A percentile compares a stretch with the other conserved stretches of the same genome.
These are phyloP conservation scores for Percopsis omiscomaycus DNA, from an alignment of 2,797 vertebrate species.

Conservation along the genomic window DNA sequence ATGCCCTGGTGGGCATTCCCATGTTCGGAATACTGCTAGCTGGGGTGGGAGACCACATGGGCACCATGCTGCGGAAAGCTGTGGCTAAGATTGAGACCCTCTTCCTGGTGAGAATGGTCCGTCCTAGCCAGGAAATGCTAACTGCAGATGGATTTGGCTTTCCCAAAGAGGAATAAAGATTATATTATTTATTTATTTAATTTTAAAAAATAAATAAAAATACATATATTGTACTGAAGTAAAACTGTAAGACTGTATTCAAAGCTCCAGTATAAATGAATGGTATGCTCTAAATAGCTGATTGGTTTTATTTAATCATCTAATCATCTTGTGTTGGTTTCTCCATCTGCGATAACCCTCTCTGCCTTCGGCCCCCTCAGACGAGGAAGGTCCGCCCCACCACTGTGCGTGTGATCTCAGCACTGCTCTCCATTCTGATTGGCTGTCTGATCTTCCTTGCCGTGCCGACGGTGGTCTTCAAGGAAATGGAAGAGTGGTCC, in stretches of 20 bases:
- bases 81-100: conserved; percentile 88
- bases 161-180: too few species aligned
- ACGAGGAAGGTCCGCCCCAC: conserved; percentile 84
- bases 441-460: conserved; percentile 90
- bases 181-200: too few species aligned
- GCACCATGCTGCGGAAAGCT: conserved; percentile 83
- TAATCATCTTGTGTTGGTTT: too few species aligned
- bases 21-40: conserved; percentile 92
- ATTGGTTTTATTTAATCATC: too few species aligned
- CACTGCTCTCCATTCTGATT: conserved; percentile 87
- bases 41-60: conserved; percentile 89
- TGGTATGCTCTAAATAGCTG: too few species aligned
- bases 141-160: conserved; percentile 8
- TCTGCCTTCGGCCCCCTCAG: conserved; percentile 56
- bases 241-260: too few species aligned
- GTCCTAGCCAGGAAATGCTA: conserved; percentile 31
- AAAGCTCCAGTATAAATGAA: too few species aligned
- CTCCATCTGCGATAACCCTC: not conserved
- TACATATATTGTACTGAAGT: too few species aligned
- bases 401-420: conserved; percentile 84
- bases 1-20: conserved; percentile 90
- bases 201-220: too few species aligned
- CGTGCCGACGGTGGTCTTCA: conserved; percentile 85
- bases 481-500: conserved; percentile 83
- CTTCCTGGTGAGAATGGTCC: conserved; percentile 83